Evolutionary conservation across 2,888 invertebrate species (phyloP), one percentile per base, ranked within the genome.

Genomic region (Alcis repandata): DNA sequence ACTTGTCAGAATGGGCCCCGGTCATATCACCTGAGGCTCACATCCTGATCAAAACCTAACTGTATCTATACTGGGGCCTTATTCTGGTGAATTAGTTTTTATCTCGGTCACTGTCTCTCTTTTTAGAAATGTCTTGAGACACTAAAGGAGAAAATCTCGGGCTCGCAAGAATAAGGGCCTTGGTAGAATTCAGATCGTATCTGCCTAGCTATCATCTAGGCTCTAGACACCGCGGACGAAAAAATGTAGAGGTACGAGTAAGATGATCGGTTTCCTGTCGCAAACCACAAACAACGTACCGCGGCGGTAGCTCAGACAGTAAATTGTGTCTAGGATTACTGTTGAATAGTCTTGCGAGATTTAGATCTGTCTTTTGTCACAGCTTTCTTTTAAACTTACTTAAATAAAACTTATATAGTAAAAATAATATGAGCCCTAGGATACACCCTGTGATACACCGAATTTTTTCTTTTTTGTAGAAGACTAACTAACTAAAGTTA

Each of bases 191-290:
- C 33, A 45, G 58, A 48, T 48, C 40, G 40, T 58, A 48, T 36
- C 53, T 11, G 11, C 22, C n/a, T n/a, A 20, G 33, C 63, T 63
- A 58, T 58, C 48, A 38, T 48, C 58, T 48, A 58, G 36, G 51
- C 51, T 32, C 41, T 45, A 56, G 41, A n/a, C 49, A 49, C 27
- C 17, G 59, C 48, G 17, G 40, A 41, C 48, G 49, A 49, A 59
- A 59, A 59, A 59, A 58, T n/a, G n/a, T n/a, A n/a, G n/a, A n/a
- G n/a, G n/a, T n/a, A n/a, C n/a, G n/a, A 17, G 1, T 54, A 20
- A 46, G 41, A 43, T 54, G 54, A 45, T 43, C 56, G 33, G n/a
- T 45, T 56, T 56, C 36, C 45, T 56, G 56, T 56, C 45, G 32
- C 56, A 33, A 33, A 56, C 19, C 4, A 13, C 11, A 45, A 56